Conservation (phyloP, 2,797 vertebrate genomes). For the Semotilus atromaculatus region DNA sequence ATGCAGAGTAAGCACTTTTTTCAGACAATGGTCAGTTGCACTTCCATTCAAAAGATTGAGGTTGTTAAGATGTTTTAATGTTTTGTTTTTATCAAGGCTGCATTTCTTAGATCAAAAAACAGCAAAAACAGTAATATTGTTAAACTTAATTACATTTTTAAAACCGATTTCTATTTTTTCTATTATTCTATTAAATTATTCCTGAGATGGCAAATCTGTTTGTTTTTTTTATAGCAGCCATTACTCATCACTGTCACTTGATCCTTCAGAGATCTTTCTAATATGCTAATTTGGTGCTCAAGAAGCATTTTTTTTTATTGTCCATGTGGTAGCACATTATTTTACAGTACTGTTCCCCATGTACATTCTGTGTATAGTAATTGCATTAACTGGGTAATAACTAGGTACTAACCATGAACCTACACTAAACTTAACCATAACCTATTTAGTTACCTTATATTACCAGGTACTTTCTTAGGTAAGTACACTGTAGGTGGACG, state of each 20-base stretch:
- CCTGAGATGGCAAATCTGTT: too few species aligned
- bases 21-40: background rate
- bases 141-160: too few species aligned
- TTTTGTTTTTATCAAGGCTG: background rate
- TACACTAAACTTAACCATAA: too few species aligned
- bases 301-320: background rate
- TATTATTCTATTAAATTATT: too few species aligned
- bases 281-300: background rate
- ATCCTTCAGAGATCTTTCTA: background rate
- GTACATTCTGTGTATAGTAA: background rate
- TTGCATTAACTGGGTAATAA: too few species aligned
- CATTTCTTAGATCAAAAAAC: background rate
- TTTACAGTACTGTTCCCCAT: background rate
- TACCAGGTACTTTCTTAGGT: too few species aligned
- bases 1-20: background rate
- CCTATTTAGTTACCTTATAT: too few species aligned
- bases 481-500: too few species aligned
- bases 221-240: background rate
- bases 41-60: background rate
- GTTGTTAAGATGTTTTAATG: background rate
- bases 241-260: background rate
- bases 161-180: too few species aligned
- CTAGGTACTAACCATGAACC: too few species aligned
- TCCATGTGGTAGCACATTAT: background rate
- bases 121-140: background rate